Base-by-base conservation (phyloP, 2,113 vertebrate genomes). In the Ahaetulla prasina region DNA sequence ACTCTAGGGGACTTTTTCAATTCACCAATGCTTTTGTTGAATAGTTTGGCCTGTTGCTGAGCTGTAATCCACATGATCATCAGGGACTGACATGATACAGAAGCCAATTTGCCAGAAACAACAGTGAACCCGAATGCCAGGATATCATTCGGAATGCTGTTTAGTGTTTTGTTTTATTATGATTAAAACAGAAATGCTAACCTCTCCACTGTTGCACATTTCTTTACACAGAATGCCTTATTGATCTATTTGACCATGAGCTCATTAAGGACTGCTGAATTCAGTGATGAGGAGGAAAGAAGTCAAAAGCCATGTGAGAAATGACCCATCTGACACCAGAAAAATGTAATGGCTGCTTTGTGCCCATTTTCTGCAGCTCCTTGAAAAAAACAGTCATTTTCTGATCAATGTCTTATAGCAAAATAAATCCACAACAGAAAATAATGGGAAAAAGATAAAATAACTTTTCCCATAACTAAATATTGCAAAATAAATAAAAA, bases 151-250 rank as follows among this genome's bases (percentile, higher is more conserved):
- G 52, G 91, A 93, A 87, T 89, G 30, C 80, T n/a, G 60, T 63
- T 60, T 85, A 47, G 54, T 52, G 45, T 0, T 80, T 91, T 92
- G 80, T 52, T 93, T 93, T 53, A 90, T 86, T 87, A 25, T 86
- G 22, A 94, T 95, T 91, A 94, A 35, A 87, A 93, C n/a, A 10
- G 74, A 96, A 94, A 93, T 93, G 45, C 96, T 95, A 92, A 96
- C 94, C 60, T 96, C 94, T 94, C 94, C 93, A 94, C 74, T 95
- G 87, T 92, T 92, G 47, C 84, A 89, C 39, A 92, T 95, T 94
- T 95, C 92, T 74, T 95, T 96, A 93, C 25, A 91, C 7, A 5
- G 84, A 92, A 50, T 93, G n/a, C 90, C 94, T 88, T 94, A 95
- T 95, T 95, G 93, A 96, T 96, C 93, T 94, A 57, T 92, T 94